Conservation (phyloP, 2,888 invertebrate species). For the Dastarcus helophoroides region DNA sequence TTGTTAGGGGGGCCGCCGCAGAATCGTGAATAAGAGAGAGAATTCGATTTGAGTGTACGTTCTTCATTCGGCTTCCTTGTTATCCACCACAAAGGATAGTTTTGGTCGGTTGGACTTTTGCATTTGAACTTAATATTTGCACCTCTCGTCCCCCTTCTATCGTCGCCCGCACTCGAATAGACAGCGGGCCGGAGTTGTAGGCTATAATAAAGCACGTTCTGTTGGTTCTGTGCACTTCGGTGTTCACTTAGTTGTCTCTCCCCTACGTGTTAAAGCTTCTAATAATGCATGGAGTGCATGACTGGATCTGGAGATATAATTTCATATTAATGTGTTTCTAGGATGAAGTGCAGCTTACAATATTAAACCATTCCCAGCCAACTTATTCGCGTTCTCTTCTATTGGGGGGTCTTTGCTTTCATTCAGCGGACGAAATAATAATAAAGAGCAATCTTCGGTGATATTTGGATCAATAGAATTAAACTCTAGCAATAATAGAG, state of each 20-base stretch:
- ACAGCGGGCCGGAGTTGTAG: neutral
- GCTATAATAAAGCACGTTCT: constrained; percentile 1
- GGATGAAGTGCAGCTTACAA: too few relatives aligned
- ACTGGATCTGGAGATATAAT: too few relatives aligned
- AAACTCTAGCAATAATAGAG: too few relatives aligned
- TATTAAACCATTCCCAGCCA: too few relatives aligned
- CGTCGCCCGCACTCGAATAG: constrained; percentile 1
- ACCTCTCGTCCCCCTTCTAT: neutral
- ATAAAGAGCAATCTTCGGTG: too few relatives aligned
- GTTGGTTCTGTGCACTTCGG: neutral
- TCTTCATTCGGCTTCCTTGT: constrained; percentile 34
- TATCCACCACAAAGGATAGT: constrained; percentile 19
- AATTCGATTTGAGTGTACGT: constrained; percentile 37
- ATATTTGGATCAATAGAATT: too few relatives aligned
- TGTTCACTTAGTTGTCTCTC: constrained; percentile 1
- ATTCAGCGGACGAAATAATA: too few relatives aligned
- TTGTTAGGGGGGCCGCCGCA: constrained; percentile 26
- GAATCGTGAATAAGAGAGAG: constrained; percentile 34
- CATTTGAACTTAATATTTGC: neutral
- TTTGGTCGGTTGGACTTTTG: constrained; percentile 3
- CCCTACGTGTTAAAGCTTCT: constrained; percentile 2
- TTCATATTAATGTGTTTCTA: too few relatives aligned
- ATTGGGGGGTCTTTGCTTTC: too few relatives aligned
- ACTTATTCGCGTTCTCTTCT: too few relatives aligned
- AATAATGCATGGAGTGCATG: constrained; percentile 1